phyloP scores from a whole-genome alignment of 2,888 invertebrate species.

The Diaprepes abbreviatus region DNA sequence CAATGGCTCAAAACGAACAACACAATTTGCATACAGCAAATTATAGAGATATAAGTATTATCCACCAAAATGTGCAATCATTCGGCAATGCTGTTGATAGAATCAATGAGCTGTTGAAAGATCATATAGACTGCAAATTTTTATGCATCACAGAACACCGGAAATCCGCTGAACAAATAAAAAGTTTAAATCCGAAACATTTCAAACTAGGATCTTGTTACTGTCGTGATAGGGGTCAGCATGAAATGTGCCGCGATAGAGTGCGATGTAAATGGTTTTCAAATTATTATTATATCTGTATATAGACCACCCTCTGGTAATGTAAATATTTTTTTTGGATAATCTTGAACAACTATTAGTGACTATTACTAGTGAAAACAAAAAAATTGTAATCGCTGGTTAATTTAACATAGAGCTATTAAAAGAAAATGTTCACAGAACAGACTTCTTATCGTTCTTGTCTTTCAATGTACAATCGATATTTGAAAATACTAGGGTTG shows the following conservation, averaged over 20 bases:
- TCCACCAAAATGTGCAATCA: neutral
- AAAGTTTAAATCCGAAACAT: neutral
- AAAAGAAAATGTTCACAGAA: no score
- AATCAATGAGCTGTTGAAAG: neutral
- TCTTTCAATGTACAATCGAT: no score
- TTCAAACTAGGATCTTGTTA: slow-evolving; percentile 11
- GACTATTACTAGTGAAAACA: no score
- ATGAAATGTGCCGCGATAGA: neutral
- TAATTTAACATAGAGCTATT: no score
- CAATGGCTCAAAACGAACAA: no score
- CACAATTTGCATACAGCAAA: no score
- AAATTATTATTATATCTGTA: neutral
- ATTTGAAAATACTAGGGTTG: no score
- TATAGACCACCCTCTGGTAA: neutral
- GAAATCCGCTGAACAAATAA: slow-evolving; percentile 17
- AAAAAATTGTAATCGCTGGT: no score
- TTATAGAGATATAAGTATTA: no score
- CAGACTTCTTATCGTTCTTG: no score
- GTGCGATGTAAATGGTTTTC: no score
- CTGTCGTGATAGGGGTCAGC: slow-evolving; percentile 18
- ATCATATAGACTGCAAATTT: neutral
- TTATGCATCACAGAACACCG: neutral
- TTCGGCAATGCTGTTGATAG: neutral
- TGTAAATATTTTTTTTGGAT: neutral
- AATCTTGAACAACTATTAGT: no score